Conservation (phyloP, 1,140 invertebrate species). For the Drosophila gunungcola region DNA sequence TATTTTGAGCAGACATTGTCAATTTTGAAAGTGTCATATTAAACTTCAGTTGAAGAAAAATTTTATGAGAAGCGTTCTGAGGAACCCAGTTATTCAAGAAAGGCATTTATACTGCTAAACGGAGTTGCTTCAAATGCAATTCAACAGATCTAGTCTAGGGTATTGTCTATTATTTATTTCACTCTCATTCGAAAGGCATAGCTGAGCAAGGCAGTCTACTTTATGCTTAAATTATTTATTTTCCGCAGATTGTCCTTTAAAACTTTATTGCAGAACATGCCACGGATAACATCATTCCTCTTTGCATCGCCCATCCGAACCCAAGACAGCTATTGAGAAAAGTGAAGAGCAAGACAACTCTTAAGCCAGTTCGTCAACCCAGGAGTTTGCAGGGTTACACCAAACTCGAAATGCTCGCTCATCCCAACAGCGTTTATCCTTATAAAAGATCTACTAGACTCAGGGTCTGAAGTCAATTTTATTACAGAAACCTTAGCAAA, state of each 20-base stretch:
- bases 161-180: background rate
- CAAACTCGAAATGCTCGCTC: background rate
- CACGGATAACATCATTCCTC: background rate
- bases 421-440: constrained; percentile 4
- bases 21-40: constrained; percentile 1
- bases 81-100: constrained; percentile 1
- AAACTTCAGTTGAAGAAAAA: background rate
- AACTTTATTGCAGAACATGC: background rate
- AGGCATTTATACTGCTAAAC: background rate
- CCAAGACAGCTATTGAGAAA: background rate
- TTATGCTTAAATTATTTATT: constrained; percentile 2
- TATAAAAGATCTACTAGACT: constrained; percentile 1
- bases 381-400: constrained; percentile 2
- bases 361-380: constrained; percentile 1
- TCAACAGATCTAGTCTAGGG: too few species aligned
- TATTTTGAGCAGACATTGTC: constrained; percentile 4
- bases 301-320: background rate
- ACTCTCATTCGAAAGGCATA: constrained; percentile 1
- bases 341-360: background rate
- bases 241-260: background rate
- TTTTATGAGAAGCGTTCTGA: background rate
- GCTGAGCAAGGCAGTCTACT: background rate
- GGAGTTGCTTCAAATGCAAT: background rate
- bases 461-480: background rate
- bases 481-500: too few species aligned